These are phyloP conservation scores for Polylopha cassiicola DNA, from an alignment of 2,888 invertebrate genomes.

Conservation along the genomic window DNA sequence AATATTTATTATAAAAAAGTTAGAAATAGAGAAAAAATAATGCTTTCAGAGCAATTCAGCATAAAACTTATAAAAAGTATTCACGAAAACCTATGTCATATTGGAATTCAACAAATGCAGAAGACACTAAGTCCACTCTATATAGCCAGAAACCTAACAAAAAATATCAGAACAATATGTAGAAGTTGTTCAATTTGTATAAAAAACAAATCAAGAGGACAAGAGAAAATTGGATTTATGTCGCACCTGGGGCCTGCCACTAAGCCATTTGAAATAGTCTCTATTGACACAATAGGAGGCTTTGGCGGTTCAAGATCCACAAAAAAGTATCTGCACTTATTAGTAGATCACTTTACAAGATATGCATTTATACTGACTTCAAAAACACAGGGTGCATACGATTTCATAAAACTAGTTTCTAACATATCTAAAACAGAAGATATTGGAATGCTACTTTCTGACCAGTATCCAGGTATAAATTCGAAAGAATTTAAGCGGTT, in stretches of 20 bases:
- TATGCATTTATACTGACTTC: conserved; percentile 21
- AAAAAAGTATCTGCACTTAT: conserved; percentile 24
- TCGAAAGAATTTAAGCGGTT: conserved; percentile 27
- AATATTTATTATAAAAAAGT: conserved; percentile 2
- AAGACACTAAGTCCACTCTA: conserved; percentile 18
- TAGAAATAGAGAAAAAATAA: conserved; percentile 12
- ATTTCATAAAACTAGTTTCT: conserved; percentile 24
- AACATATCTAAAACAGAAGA: conserved; percentile 5
- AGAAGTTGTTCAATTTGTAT: not conserved
- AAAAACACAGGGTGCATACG: conserved; percentile 23
- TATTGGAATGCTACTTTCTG: conserved; percentile 20
- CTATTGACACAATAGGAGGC: conserved; percentile 22
- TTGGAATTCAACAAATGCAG: conserved; percentile 17
- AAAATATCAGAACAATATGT: not conserved
- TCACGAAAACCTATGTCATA: conserved; percentile 17
- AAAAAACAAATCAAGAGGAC: no score
- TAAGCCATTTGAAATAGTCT: conserved; percentile 21
- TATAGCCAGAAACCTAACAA: not conserved
- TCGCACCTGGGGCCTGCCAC: no score
- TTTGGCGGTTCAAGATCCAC: conserved; percentile 24
- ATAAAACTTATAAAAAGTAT: conserved; percentile 16
- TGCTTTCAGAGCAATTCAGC: conserved; percentile 15
- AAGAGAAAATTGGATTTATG: no score
- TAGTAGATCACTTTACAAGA: conserved; percentile 20
- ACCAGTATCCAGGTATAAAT: conserved; percentile 34